Base-by-base conservation (phyloP, 2,797 vertebrate species). In the Corythornis leucogaster region DNA sequence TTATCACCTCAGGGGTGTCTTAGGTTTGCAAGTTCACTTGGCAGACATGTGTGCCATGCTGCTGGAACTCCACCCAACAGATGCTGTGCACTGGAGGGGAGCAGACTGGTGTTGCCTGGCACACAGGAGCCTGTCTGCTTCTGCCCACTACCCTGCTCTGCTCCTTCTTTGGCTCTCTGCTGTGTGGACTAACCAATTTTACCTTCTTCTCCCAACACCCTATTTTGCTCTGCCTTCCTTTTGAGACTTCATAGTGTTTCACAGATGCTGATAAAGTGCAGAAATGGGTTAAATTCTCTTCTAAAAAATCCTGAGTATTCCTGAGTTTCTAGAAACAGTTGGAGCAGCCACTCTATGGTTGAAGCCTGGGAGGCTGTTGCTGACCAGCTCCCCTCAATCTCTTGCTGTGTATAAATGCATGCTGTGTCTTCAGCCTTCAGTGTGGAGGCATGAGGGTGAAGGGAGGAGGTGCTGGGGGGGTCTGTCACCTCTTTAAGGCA, bases 391-490 rank as follows among this genome's bases (percentile, higher is more conserved):
- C 61, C 38, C 75, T 15, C 42, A 18, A 53, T 57, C n/a, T 58
- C n/a, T 30, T 45, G 24, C 71, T 18, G 62, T 57, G 55, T 42
- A 31, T 69, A 58, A 64, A 38, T 8, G 24, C 4, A 4, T 6
- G 13, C 24, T 57, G 57, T 75, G 58, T 64, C n/a, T 89, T 68
- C 2, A 71, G 50, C 79, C 61, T n/a, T 82, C 7, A 8, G 12
- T 10, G 20, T 0, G 0, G 80, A 73, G 67, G 43, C n/a, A 22
- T 0, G 5, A 33, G 63, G 14, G 25, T 6, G 33, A 62, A 31
- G 38, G 67, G 54, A 53, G 40, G 50, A 55, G 8, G 40, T 5
- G 26, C 3, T 1, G 24, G 14, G 31, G 6, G 21, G 25, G 9
- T 10, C 0, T 5, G 0, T 50, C 66, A 31, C 63, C 40, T 53